A percentile compares a stretch with the other conserved stretches of the same genome.
phyloP scores from a whole-genome alignment of 2,797 vertebrate genomes.

The Gadopsis marmoratus region DNA sequence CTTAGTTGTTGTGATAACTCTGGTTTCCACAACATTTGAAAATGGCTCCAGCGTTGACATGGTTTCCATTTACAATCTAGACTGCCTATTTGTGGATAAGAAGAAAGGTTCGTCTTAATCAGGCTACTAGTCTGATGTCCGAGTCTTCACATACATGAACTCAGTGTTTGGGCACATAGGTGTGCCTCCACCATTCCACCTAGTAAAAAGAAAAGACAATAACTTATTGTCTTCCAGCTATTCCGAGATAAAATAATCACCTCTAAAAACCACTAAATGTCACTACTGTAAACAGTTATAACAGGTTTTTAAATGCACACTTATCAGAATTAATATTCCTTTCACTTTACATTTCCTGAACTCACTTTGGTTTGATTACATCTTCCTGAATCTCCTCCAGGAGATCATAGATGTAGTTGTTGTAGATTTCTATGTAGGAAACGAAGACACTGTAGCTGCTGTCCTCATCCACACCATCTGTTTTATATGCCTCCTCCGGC shows the following conservation, averaged over 20 bases:
- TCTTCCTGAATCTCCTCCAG: slow-evolving; percentile 91
- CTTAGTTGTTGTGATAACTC: not conserved
- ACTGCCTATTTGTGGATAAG: slow-evolving; percentile 2
- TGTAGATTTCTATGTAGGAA: slow-evolving; percentile 98
- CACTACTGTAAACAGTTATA: slow-evolving; percentile 3
- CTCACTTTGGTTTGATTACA: slow-evolving; percentile 94
- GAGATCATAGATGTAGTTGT: slow-evolving; percentile 98
- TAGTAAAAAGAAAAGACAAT: slow-evolving; percentile 88
- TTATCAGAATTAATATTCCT: slow-evolving; percentile 6
- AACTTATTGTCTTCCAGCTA: slow-evolving; percentile 61
- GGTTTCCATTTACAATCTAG: slow-evolving; percentile 6
- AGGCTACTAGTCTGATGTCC: slow-evolving; percentile 52
- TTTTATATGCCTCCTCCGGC: slow-evolving; percentile 87
- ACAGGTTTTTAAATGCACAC: not conserved
- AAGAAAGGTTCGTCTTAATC: slow-evolving; percentile 18
- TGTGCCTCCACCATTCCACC: slow-evolving; percentile 96
- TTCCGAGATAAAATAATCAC: slow-evolving; percentile 3
- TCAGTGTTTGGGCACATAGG: slow-evolving; percentile 92
- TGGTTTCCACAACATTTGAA: not conserved
- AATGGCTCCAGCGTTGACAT: slow-evolving; percentile 53
- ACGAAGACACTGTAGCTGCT: slow-evolving; percentile 94
- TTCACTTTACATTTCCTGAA: slow-evolving; percentile 19
- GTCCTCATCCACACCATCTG: slow-evolving; percentile 93
- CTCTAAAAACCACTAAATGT: slow-evolving; percentile 1
- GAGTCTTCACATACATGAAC: slow-evolving; percentile 91